Conservation (phyloP, 2,113 vertebrate species). For the Indicator maculatus region DNA sequence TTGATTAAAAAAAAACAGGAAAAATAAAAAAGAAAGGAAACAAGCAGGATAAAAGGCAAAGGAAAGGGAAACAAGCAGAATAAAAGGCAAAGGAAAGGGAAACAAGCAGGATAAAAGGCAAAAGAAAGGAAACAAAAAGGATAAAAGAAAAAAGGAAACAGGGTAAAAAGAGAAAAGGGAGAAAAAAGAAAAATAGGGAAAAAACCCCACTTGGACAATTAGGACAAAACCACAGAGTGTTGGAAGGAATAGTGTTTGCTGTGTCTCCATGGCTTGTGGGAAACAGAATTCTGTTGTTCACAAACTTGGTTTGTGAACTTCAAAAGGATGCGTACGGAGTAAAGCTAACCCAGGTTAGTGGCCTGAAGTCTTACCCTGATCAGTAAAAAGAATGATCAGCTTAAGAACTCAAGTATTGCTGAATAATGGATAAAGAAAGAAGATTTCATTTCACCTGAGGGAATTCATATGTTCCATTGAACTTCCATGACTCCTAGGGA, state of each 20-base stretch:
- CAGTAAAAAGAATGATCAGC: not conserved
- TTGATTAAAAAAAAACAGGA: too few relatives aligned
- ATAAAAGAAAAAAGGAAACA: too few relatives aligned
- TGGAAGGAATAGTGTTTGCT: not conserved
- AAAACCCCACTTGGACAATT: not conserved
- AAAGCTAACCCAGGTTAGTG: not conserved
- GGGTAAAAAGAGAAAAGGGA: too few relatives aligned
- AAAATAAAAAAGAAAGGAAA: too few relatives aligned
- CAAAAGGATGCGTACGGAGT: not conserved
- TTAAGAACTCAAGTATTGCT: not conserved
- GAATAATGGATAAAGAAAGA: not conserved
- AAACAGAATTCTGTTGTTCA: not conserved
- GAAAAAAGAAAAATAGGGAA: not conserved
- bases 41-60: too few relatives aligned
- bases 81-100: too few relatives aligned
- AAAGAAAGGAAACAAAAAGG: too few relatives aligned
- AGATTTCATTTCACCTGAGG: not conserved
- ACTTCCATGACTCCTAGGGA: not conserved
- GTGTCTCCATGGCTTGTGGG: not conserved
- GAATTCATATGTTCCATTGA: not conserved
- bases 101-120: too few relatives aligned
- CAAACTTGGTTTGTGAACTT: not conserved
- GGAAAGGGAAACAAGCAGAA: too few relatives aligned
- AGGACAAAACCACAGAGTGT: fast-evolving
- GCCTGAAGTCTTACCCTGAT: fast-evolving